Percentiles rank a stretch among this genome's conserved stretches.
These are phyloP conservation scores for Xylophagus ater DNA, from an alignment of 2,888 invertebrate species.

Conservation along the genomic window DNA sequence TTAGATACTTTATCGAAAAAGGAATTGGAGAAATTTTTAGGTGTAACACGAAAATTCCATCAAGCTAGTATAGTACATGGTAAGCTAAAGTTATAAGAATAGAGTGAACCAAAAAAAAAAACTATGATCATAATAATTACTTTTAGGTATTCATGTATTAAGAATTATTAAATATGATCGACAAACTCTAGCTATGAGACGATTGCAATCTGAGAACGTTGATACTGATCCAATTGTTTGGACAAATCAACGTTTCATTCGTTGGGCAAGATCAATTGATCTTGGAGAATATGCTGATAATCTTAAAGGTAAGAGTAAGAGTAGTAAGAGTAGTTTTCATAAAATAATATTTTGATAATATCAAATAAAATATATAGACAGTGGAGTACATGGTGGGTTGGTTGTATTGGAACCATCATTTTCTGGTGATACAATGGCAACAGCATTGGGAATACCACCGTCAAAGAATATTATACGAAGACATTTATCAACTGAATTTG, in stretches of 20 bases:
- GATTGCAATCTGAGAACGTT: conserved; percentile 77
- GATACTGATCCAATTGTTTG: conserved; percentile 89
- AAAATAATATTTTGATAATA: no score
- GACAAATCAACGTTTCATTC: conserved; percentile 89
- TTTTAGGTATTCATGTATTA: conserved; percentile 62
- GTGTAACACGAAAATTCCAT: conserved; percentile 86
- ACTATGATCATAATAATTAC: conserved; percentile 3
- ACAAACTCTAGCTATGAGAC: conserved; percentile 75
- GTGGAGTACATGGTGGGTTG: conserved; percentile 89
- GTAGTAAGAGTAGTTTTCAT: background rate
- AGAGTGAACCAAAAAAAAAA: conserved; percentile 1
- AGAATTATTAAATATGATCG: conserved; percentile 87
- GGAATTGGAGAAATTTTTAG: conserved; percentile 86
- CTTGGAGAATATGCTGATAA: conserved; percentile 88
- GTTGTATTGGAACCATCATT: conserved; percentile 90
- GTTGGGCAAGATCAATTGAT: conserved; percentile 90
- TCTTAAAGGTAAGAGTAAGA: conserved; percentile 58
- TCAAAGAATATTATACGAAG: conserved; percentile 87
- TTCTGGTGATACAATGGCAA: conserved; percentile 90
- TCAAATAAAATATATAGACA: conserved; percentile 48
- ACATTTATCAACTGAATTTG: conserved; percentile 83
- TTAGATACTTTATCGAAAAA: conserved; percentile 86
- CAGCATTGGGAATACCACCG: conserved; percentile 81
- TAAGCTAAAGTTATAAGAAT: conserved; percentile 20
- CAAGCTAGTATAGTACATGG: conserved; percentile 90